Base-by-base conservation (phyloP, 2,797 vertebrate genomes). In the Aselliscus stoliczkanus region DNA sequence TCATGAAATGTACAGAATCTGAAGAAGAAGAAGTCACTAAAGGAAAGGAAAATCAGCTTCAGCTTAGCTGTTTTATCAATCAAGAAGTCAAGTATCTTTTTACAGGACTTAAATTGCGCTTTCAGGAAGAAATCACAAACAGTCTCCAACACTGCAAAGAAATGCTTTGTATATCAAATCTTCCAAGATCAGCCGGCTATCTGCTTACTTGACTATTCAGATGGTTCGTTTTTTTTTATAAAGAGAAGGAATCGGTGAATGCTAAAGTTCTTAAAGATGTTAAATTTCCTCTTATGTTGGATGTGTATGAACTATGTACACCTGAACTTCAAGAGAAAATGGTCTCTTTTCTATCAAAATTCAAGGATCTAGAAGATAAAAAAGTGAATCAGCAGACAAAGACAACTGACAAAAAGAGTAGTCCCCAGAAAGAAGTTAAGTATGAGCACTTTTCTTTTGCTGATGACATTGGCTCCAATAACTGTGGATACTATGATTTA, bases 241-340 rank as follows among this genome's bases (percentile, higher is more conserved):
- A 99, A 98, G 99, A 99, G 98, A 99, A 99, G 98, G 99, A 99
- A 98, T 99, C 99, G 52, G 99, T 99, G 97, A 99, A 99, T 97
- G 99, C 99, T 98, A 99, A 99, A 99, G 99, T 99, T 98, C 99
- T 99, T 65, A 99, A 99, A 99, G 99, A 99, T 98, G 99, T 99
- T 84, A 99, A 99, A 98, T 99, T 99, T 98, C 99, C 99, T 34
- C 99, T 99, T 70, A 99, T 99, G 99, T 96, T 99, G 99, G 99
- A 99, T 93, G 99, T 99, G 60, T 99, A 99, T 54, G 99, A 99
- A 98, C 98, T 99, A 84, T 99, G 99, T 97, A 99, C 99, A 0
- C 72, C 99, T 1, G 99, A 99, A 96, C 98, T 99, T 76, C 99
- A 99, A 98, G 99, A 99, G 98, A 99, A 99, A 97, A 99, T 99